A percentile compares a stretch with the other conserved stretches of the same genome.
phyloP scores from a whole-genome alignment of 2,113 vertebrate species.

The Notarius lentiginosus region DNA sequence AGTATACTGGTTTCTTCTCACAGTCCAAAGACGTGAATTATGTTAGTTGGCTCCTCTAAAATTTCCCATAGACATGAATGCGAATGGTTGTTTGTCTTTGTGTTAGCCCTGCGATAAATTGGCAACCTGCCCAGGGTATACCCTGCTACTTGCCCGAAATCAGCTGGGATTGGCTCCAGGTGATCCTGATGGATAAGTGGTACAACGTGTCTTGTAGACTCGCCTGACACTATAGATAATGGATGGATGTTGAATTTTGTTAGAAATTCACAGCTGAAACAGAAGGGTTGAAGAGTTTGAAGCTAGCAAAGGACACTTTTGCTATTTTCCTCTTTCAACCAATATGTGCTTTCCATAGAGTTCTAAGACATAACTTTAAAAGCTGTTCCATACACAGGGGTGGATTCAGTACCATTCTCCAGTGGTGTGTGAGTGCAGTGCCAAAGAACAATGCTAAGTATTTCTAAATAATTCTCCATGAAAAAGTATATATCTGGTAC shows the following conservation, averaged over 20 bases:
- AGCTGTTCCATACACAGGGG: conserved; percentile 65
- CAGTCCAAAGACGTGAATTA: no score
- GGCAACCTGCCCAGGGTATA: no score
- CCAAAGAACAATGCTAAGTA: conserved; percentile 63
- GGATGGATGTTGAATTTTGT: not conserved
- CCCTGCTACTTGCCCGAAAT: no score
- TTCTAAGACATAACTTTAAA: conserved; percentile 56
- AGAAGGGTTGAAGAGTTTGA: not conserved
- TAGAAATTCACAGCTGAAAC: not conserved
- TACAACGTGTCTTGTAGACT: no score
- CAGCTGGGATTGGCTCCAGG: no score
- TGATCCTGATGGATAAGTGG: no score
- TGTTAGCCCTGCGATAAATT: no score
- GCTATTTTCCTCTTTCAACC: conserved; percentile 21
- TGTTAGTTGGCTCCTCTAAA: no score
- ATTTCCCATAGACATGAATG: no score
- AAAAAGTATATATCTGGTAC: conserved; percentile 61
- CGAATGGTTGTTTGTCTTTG: no score
- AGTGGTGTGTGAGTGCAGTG: conserved; percentile 48
- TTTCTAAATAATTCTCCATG: conserved; percentile 73
- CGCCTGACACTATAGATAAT: no score
- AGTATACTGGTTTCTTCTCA: no score
- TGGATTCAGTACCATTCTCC: conserved; percentile 62
- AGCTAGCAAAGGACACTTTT: conserved; percentile 37
- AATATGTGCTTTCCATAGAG: not conserved